These are phyloP conservation scores for Muscina levida DNA, from an alignment of 2,888 invertebrate species.

Conservation along the genomic window DNA sequence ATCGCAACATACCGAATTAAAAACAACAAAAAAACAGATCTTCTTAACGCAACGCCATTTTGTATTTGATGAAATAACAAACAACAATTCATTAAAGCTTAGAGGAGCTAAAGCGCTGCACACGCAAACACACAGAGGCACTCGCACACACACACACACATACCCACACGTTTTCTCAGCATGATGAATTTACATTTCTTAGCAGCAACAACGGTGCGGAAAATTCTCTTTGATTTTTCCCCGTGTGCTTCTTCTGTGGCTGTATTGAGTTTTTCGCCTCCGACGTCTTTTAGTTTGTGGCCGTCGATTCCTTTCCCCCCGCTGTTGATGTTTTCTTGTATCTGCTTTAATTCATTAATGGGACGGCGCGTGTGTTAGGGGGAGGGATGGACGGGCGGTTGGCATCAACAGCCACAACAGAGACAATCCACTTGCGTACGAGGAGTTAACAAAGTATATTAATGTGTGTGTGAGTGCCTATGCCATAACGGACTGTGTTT, in stretches of 20 bases:
- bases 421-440: too few species aligned
- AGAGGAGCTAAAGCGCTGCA: constrained; percentile 2
- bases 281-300: constrained; percentile 1
- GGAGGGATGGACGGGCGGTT: background rate
- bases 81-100: constrained; percentile 23
- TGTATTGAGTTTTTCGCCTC: too few species aligned
- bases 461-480: too few species aligned
- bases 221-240: constrained; percentile 25
- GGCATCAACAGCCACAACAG: too few species aligned
- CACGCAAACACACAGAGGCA: background rate
- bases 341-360: constrained; percentile 38
- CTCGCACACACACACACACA: background rate
- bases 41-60: constrained; percentile 8
- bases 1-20: background rate
- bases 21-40: background rate
- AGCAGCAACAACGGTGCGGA: constrained; percentile 17
- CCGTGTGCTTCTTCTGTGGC: background rate
- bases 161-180: constrained; percentile 4
- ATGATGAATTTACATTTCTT: background rate
- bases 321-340: background rate
- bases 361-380: constrained; percentile 27
- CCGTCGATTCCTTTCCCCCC: too few species aligned
- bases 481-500: too few species aligned
- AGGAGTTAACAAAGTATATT: too few species aligned
- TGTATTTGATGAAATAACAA: background rate